Evolutionary conservation across 2,797 vertebrate genomes (phyloP).

Genomic region (Iguana delicatissima): DNA sequence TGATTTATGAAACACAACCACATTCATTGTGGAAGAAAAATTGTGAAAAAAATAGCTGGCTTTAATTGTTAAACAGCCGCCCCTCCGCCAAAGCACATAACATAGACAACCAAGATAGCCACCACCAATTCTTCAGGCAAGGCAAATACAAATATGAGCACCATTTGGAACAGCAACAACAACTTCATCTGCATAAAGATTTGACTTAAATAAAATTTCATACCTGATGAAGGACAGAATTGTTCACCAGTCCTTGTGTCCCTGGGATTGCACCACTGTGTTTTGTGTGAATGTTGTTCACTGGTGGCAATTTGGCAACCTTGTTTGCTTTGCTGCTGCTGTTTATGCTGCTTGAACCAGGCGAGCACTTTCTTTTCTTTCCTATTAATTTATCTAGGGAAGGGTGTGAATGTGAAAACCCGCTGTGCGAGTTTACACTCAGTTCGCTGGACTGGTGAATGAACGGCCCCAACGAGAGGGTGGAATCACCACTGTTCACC

Average conservation of each 20-base stretch:
- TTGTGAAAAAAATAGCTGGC: not conserved
- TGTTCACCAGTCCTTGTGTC: constrained; percentile 91
- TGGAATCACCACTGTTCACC: constrained; percentile 98
- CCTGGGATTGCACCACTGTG: constrained; percentile 91
- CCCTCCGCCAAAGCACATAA: not conserved
- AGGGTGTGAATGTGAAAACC: constrained; percentile 87
- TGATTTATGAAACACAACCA: not conserved
- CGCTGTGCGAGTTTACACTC: constrained; percentile 81
- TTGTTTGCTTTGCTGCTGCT: constrained; percentile 89
- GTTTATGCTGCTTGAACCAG: constrained; percentile 82
- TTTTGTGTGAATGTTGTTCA: constrained; percentile 96
- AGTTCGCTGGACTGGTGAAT: constrained; percentile 88
- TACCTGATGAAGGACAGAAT: constrained; percentile 97
- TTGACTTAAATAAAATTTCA: constrained; percentile 43
- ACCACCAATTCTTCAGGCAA: not conserved
- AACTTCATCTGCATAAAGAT: not conserved
- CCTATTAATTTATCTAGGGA: constrained; percentile 90
- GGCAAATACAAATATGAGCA: not conserved
- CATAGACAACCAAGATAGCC: not conserved
- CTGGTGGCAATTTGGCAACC: constrained; percentile 91
- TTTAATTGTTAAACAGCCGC: not conserved
- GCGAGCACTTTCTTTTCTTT: constrained; percentile 95
- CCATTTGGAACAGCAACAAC: not conserved
- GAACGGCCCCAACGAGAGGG: constrained; percentile 96
- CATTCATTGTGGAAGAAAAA: not conserved